Base-by-base conservation (phyloP, 2,113 vertebrate genomes). In the Mixornis gularis region DNA sequence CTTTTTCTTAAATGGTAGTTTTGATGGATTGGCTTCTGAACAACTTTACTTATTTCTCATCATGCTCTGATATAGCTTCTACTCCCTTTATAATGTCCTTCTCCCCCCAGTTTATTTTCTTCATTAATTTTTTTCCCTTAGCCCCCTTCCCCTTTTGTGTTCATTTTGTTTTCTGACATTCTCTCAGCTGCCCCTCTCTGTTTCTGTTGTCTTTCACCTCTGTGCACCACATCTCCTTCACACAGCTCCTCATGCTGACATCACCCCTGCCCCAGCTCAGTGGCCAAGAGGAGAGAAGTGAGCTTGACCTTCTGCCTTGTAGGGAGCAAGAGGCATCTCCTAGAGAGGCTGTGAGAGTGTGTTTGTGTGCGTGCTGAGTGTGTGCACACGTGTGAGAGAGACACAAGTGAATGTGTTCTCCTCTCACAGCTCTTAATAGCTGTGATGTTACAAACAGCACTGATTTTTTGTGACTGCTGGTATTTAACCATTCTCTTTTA, bases 361-460 rank as follows among this genome's bases (percentile, higher is more conserved):
- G 56, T 15, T 14, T 7, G 41, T n/a, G 41, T 22, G 68, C 2
- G 3, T 3, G 6, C 22, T 1, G 12, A 5, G 13, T 5, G 11
- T 5, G 36, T 21, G 24, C 70, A 24, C 4, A 9, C 0, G 0
- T 25, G 40, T 15, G 51, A 56, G 64, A 64, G 55, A 74, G 30
- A 46, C 4, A 17, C 41, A 38, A 69, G 52, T 0, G 0, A 30
- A 6, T n/a, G 32, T 1, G 1, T 44, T 66, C 51, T 63, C 72
- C 34, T 83, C 46, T 59, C 58, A 32, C 48, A 70, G 44, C 51
- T 53, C 66, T 30, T 52, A 80, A 70, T 51, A 78, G 83, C 64
- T 48, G 80, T 6, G 36, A 7, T 78, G 56, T 48, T 78, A 55
- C 14, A 38, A 92, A 78, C 0, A 3, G 51, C n/a, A 7, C 48